Conservation (phyloP, 2,888 invertebrate genomes). For the Melanchra persicariae region DNA sequence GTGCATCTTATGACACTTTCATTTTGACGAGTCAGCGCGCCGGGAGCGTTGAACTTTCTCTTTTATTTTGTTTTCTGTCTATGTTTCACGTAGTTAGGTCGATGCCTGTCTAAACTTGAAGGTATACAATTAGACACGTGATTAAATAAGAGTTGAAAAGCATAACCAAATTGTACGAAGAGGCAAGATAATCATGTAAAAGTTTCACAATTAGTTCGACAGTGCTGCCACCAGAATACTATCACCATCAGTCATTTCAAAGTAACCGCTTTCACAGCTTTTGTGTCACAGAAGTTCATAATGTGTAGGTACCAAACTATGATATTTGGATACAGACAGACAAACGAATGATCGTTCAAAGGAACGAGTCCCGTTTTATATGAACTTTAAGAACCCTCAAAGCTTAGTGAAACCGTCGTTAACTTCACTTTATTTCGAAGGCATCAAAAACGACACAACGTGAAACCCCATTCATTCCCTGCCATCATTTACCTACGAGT, state of each 20-base stretch:
- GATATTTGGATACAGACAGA: too few species aligned
- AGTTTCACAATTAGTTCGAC: too few species aligned
- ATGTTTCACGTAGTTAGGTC: neutral
- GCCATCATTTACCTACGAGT: conserved; percentile 20
- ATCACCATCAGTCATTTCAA: too few species aligned
- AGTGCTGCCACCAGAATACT: too few species aligned
- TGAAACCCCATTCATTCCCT: conserved; percentile 17
- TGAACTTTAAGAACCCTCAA: too few species aligned
- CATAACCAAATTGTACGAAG: too few species aligned
- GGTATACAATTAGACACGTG: neutral
- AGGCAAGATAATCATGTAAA: too few species aligned
- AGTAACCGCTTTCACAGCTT: too few species aligned
- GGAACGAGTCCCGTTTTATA: too few species aligned
- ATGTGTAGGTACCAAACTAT: too few species aligned
- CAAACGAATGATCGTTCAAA: too few species aligned
- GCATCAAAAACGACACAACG: neutral
- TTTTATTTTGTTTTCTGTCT: conserved; percentile 15
- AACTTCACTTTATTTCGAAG: neutral
- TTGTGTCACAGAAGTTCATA: too few species aligned
- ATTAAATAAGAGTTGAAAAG: neutral
- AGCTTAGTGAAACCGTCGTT: neutral
- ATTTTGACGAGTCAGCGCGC: conserved; percentile 41
- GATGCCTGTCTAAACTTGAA: neutral
- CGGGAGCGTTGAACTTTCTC: conserved; percentile 9
- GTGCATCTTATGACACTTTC: conserved; percentile 39